phyloP scores from a whole-genome alignment of 2,888 invertebrate species.

The Netelia virgata region DNA sequence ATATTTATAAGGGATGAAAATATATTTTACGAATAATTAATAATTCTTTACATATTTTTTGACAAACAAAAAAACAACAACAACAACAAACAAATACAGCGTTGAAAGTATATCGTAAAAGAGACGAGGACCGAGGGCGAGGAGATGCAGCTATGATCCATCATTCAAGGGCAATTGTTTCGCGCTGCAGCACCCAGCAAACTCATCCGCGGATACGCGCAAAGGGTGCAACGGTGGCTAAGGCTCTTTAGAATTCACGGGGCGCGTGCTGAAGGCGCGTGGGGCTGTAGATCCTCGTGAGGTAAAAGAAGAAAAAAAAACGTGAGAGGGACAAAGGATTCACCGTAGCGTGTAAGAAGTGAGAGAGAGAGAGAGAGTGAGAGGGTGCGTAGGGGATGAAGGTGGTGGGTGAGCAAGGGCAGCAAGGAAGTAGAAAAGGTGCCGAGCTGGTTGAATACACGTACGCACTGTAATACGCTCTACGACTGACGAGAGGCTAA shows the following conservation, averaged over 20 bases:
- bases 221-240: conserved; percentile 58
- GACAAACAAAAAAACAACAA: neutral
- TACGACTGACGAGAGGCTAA: conserved; percentile 27
- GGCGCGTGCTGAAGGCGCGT: conserved; percentile 75
- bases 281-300: conserved; percentile 76
- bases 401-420: conserved; percentile 28
- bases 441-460: conserved; percentile 45
- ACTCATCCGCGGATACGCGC: conserved; percentile 68
- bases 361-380: conserved; percentile 46
- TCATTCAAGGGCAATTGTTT: conserved; percentile 70
- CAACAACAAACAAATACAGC: conserved; percentile 14
- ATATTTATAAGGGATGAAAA: too few species aligned
- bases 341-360: conserved; percentile 44
- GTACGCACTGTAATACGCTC: conserved; percentile 37
- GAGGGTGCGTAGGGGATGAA: conserved; percentile 35
- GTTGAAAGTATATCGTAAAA: conserved; percentile 40
- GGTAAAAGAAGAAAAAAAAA: conserved; percentile 73
- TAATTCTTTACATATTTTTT: neutral
- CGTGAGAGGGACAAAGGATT: conserved; percentile 60
- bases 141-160: conserved; percentile 58
- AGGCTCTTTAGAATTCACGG: conserved; percentile 80
- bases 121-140: conserved; percentile 25
- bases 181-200: conserved; percentile 62
- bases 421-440: conserved; percentile 54
- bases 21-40: neutral